Evolutionary conservation across 2,113 vertebrate species (phyloP), one percentile per base, ranked within the genome.

Genomic region (Chloroceryle aenea): DNA sequence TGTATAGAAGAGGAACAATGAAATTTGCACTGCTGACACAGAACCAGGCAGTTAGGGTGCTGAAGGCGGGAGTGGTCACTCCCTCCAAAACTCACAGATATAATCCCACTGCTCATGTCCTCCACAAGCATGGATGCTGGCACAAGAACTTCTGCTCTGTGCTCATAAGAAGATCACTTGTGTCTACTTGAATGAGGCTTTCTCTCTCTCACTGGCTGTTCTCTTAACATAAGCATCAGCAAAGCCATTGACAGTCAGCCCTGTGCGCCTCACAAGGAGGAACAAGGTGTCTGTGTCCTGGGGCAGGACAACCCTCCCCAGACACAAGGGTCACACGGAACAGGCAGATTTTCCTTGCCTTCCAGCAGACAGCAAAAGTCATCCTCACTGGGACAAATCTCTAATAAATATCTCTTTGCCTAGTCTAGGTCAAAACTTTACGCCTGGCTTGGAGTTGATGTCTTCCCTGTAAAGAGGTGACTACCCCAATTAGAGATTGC

Each of bases 111-210:
- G 47, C 23, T 58, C 30, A 58, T 69, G 16, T 14, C 22, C 7
- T 75, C 56, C 74, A 47, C 18, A 6, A 15, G 22, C 48, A 52
- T 38, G n/a, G 14, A 53, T 16, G 7, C 12, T 29, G 52, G 12
- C 34, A 53, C 7, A 1, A 56, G 13, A 59, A 9, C 34, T 79
- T 48, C 43, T 43, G 40, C 43, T 78, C 29, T 42, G 10, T n/a
- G 22, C 43, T 74, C 0, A 0, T 26, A 40, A 84, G 61, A 66
- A 26, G 4, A 40, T 18, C 7, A 21, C 1, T 0, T 17, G 10
- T 40, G 29, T 27, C 27, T 40, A 8, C 40, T 69, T 29, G 58
- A 74, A 74, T 6, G 13, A 43, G 12, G 18, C 18, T 80, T 87
- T 4, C 9, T 58, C 87, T 79, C n/a, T 66, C 34, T 61, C 21